phyloP scores from a whole-genome alignment of 2,797 vertebrate species.

The Basileuterus tristriatus region DNA sequence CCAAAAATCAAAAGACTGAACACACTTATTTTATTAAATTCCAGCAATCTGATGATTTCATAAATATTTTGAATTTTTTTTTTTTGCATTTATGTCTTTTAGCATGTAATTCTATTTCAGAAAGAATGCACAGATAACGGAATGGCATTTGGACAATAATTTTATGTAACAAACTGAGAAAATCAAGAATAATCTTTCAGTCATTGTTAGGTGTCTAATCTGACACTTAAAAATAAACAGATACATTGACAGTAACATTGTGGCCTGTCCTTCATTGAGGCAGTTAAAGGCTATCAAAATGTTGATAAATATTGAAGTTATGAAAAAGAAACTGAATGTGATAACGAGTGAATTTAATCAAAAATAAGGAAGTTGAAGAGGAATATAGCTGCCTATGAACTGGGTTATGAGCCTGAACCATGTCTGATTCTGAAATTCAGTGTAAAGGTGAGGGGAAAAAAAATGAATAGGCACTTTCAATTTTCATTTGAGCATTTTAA shows the following conservation, averaged over 20 bases:
- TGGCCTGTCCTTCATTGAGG: background rate
- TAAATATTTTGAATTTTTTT: background rate
- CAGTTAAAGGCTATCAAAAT: background rate
- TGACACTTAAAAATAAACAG: background rate
- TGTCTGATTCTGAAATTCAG: background rate
- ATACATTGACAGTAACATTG: background rate
- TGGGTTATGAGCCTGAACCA: background rate
- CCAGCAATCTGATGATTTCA: background rate
- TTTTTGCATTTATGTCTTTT: background rate
- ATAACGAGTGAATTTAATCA: background rate
- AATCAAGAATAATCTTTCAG: background rate
- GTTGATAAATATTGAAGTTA: background rate
- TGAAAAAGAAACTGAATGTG: background rate
- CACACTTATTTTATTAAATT: background rate
- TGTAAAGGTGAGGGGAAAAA: background rate
- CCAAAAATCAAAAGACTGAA: background rate
- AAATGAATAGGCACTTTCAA: background rate
- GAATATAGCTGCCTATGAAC: background rate
- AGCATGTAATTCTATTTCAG: background rate
- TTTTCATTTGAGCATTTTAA: background rate
- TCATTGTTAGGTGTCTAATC: background rate
- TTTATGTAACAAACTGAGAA: background rate
- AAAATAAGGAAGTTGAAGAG: background rate
- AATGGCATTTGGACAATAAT: background rate
- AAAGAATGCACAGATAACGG: background rate